Evolutionary conservation across 2,113 vertebrate genomes (phyloP).

Genomic region (Erythrolamprus reginae): DNA sequence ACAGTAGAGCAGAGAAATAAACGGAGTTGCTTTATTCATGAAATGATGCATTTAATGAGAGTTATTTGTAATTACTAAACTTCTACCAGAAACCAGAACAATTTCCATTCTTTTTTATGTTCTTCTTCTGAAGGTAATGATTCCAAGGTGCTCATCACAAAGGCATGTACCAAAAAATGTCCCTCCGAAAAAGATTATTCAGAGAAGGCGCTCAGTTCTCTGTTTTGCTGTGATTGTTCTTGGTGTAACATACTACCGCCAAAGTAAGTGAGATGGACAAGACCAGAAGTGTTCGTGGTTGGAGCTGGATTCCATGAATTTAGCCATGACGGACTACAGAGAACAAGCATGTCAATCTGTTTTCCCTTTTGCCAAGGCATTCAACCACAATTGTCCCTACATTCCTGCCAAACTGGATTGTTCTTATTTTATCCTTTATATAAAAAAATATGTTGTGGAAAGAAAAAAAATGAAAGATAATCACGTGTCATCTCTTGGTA

Average conservation of each 20-base stretch:
- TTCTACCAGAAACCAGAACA: too few relatives aligned
- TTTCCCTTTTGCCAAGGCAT: background rate
- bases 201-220: background rate
- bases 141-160: background rate
- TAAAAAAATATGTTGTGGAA: background rate
- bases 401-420: background rate
- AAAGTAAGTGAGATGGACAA: background rate
- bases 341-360: background rate
- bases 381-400: background rate
- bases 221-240: background rate
- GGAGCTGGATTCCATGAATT: background rate
- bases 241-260: background rate
- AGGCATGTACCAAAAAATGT: background rate
- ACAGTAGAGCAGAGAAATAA: too few relatives aligned
- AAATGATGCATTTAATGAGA: too few relatives aligned
- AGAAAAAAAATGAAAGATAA: background rate
- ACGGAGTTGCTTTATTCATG: too few relatives aligned
- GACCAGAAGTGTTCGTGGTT: background rate
- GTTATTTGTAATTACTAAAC: too few relatives aligned
- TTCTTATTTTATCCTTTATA: background rate
- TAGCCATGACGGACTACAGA: background rate
- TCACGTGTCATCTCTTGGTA: background rate
- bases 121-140: background rate
- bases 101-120: background rate
- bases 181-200: background rate